Evolutionary conservation across 2,113 vertebrate genomes (phyloP).

Genomic region (Cromileptes altivelis): DNA sequence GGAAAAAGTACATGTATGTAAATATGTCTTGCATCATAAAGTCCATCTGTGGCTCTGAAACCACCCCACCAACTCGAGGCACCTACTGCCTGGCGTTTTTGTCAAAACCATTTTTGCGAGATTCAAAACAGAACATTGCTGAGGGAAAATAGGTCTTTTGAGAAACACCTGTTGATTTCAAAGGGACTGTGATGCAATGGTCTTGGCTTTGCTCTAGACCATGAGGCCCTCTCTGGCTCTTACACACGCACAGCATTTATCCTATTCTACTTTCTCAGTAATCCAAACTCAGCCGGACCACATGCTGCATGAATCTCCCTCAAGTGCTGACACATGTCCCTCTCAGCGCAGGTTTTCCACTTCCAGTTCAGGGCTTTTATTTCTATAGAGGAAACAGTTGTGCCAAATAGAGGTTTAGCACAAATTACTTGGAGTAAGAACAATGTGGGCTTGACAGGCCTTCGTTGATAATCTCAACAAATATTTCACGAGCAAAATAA

Average conservation of each 20-base stretch:
- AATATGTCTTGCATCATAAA: neutral
- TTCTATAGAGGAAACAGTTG: conserved; percentile 20
- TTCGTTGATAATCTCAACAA: conserved; percentile 21
- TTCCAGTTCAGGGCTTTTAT: conserved; percentile 15
- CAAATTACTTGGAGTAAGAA: conserved; percentile 13
- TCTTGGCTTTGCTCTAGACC: conserved; percentile 64
- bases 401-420: conserved; percentile 21
- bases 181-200: conserved; percentile 74
- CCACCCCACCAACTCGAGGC: neutral
- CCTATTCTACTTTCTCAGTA: conserved; percentile 58
- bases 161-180: conserved; percentile 82
- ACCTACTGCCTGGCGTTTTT: conserved; percentile 38
- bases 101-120: conserved; percentile 54
- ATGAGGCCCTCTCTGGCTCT: conserved; percentile 60
- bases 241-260: conserved; percentile 64
- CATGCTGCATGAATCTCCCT: conserved; percentile 57
- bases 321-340: conserved; percentile 65
- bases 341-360: conserved; percentile 43
- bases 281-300: conserved; percentile 50
- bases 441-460: conserved; percentile 4
- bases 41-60: conserved; percentile 12
- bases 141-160: conserved; percentile 64
- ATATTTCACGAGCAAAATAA: conserved; percentile 14
- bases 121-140: conserved; percentile 69
- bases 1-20: neutral